Base-by-base conservation (phyloP, 1,140 invertebrate genomes). In the Drosophila prosaltans region DNA sequence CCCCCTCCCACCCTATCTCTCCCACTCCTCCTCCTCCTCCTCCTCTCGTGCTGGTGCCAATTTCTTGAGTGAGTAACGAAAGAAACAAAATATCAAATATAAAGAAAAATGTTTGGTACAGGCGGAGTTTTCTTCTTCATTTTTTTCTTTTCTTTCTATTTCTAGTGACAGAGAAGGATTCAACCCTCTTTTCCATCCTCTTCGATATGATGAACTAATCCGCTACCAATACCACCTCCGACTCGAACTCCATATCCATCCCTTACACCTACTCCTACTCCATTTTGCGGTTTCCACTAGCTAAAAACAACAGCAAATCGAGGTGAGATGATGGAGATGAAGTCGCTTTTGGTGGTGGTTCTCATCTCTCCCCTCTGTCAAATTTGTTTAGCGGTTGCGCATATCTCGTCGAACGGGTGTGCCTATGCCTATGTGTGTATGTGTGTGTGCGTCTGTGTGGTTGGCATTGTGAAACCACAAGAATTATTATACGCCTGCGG, bases 401-500 rank as follows among this genome's bases (percentile, higher is more conserved):
- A 86, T 70, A 74, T 69, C 45, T 78, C 72, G 72, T 51, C 24
- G 45, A 51, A 51, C 45, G 45, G 45, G 45, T 51, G 45, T 51
- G 45, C 45, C 45, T 51, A 51, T 51, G 21, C 45, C 45, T 51
- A 51, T 51, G 39, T 73, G 57, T 10, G 28, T 1, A 21, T 48
- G 59, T 70, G 61, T 62, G 57, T 62, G 54, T 72, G 69, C 64
- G 48, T 64, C 54, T 48, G 71, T 81, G 88, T 80, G 83, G 89
- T 89, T 80, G 79, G 76, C 79, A 69, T 91, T 91, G 85, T 89
- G 81, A 91, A 91, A 91, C 89, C 89, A 63, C 89, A 91, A 80
- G 84, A 91, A 91, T 89, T 91, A 91, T 91, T 89, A 89, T 81
- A 90, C 84, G 85, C 57, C 84, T 91, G 88, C 76, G 89, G 89